Base-by-base conservation (phyloP, 2,113 vertebrate genomes). In the Chaetura pelagica region DNA sequence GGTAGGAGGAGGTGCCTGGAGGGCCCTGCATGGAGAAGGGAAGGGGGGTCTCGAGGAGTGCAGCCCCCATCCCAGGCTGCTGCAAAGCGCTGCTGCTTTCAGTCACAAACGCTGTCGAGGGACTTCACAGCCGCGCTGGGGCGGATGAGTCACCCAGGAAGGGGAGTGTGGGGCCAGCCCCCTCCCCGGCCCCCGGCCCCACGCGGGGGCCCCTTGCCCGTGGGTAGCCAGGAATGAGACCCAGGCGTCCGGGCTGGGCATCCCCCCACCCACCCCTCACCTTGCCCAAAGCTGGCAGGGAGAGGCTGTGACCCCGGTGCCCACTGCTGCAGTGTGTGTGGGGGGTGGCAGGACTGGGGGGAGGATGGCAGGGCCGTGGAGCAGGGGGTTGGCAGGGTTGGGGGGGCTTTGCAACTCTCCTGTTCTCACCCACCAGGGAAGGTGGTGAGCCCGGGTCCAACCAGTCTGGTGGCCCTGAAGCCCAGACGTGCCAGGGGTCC, bases 61-160 rank as follows among this genome's bases (percentile, higher is more conserved):
- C 3, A 4, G 29, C 51, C 44, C 49, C 64, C 29, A 10, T 5
- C 21, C 24, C 4, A 7, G 38, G 34, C 21, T 32, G 61, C 64
- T 73, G 42, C 35, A 7, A 9, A 66, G 30, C 4, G 35, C 58
- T 9, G 6, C 67, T 51, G 55, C 67, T 86, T 83, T 89, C 4
- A 2, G 80, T 91, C 87, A 29, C 72, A 92, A 94, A 88, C 8
- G 76, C 95, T 95, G 54, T 95, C 59, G 84, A 96, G 90, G 94
- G 95, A 95, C 95, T 91, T 94, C 84, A 95, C 77, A 91, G 92
- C 84, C 73, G 12, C 73, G 30, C 27, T 10, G 94, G 94, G 92
- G 90, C 93, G 74, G 86, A 91, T 94, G 94, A 96, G 90, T 95
- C 95, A 95, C 89, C 84, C 61, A 84, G 94, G 92, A 93, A 94